These are phyloP conservation scores for Phalacrocorax brasilianus DNA, from an alignment of 2,113 vertebrate species.

Conservation along the genomic window DNA sequence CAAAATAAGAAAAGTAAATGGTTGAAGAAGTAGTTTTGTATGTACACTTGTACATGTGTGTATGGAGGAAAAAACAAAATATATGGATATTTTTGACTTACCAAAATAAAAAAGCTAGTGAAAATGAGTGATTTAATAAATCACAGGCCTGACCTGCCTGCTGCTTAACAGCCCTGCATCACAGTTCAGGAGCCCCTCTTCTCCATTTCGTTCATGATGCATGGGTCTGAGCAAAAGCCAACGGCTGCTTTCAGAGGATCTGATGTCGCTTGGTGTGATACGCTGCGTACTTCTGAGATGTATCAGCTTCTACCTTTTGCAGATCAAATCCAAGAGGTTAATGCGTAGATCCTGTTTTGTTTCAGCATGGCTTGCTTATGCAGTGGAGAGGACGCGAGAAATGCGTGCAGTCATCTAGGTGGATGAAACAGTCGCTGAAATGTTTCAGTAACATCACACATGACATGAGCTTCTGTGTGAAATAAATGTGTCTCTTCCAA, in stretches of 20 bases:
- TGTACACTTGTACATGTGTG: not conserved
- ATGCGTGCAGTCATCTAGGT: not conserved
- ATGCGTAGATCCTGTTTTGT: not conserved
- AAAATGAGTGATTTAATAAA: not conserved
- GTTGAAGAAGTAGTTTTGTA: not conserved
- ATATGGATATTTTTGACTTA: not conserved
- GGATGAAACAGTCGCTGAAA: not conserved
- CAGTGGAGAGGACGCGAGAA: not conserved
- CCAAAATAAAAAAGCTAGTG: not conserved
- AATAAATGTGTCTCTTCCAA: not conserved
- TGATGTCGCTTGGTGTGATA: not conserved
- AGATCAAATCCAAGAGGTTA: not conserved
- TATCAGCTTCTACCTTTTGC: not conserved
- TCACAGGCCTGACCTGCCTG: not conserved
- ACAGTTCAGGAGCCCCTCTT: not conserved
- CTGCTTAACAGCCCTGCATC: not conserved
- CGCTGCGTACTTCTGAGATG: not conserved
- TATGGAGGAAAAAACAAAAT: not conserved
- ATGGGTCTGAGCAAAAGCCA: not conserved
- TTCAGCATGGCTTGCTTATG: not conserved
- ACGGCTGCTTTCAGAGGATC: not conserved
- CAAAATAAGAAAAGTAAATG: not conserved
- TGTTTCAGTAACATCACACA: not conserved
- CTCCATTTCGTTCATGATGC: accelerated
- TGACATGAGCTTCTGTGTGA: not conserved